Evolutionary conservation across 2,888 invertebrate species (phyloP).

Genomic region (Rotaria socialis): DNA sequence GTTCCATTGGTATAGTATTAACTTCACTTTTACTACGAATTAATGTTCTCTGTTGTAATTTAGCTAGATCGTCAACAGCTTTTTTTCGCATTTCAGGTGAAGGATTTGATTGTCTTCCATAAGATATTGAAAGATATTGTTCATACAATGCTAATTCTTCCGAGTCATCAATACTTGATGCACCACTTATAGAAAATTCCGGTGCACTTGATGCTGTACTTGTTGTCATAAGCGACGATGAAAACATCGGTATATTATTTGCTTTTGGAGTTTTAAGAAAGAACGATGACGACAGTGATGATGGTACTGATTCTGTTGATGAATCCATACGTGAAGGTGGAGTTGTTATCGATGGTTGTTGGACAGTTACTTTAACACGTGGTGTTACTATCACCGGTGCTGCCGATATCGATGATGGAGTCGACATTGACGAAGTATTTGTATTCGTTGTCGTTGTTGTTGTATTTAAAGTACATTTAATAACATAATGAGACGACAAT

Average conservation of each 20-base stretch:
- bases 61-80: background rate
- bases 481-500: background rate
- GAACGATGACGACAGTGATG: background rate
- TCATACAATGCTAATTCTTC: background rate
- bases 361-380: constrained; percentile 8
- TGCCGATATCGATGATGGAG: background rate
- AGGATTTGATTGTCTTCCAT: background rate
- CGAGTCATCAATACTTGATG: background rate
- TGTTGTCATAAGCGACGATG: background rate
- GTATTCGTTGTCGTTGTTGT: background rate
- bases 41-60: background rate
- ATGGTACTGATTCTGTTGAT: background rate
- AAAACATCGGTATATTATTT: background rate
- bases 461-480: constrained; percentile 18
- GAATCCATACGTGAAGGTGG: background rate
- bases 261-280: background rate
- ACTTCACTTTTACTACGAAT: constrained; percentile 23
- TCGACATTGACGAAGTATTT: background rate
- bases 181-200: background rate
- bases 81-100: constrained; percentile 14
- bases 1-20: background rate
- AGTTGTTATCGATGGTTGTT: background rate
- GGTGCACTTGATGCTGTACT: constrained; percentile 19
- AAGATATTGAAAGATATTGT: background rate
- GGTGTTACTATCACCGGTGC: background rate